A percentile compares a stretch with the other conserved stretches of the same genome.
Evolutionary conservation across 2,888 invertebrate species (phyloP).

Genomic region (Thumatha senex): DNA sequence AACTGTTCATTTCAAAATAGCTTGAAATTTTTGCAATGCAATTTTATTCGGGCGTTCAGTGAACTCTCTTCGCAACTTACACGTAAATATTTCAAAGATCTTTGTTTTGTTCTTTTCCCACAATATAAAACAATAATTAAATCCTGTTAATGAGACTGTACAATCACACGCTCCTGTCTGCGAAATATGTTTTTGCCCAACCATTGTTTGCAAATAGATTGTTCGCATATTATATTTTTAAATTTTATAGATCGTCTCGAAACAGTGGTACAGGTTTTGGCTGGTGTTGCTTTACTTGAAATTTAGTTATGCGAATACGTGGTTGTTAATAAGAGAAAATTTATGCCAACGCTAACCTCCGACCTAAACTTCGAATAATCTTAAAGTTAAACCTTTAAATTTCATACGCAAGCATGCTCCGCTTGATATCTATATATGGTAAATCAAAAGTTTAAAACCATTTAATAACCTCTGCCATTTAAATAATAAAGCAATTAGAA

Average conservation of each 20-base stretch:
- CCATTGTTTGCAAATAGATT: slow-evolving; percentile 57
- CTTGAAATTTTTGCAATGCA: slow-evolving; percentile 27
- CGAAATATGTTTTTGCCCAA: slow-evolving; percentile 54
- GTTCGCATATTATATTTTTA: slow-evolving; percentile 57
- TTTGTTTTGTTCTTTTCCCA: slow-evolving; percentile 51
- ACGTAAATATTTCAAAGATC: slow-evolving; percentile 37
- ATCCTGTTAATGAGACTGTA: slow-evolving; percentile 43
- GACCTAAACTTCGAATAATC: too few relatives aligned
- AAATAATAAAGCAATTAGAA: too few relatives aligned
- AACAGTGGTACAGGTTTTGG: slow-evolving; percentile 28
- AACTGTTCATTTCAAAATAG: slow-evolving; percentile 1
- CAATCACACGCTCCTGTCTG: slow-evolving; percentile 48
- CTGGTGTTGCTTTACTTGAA: slow-evolving; percentile 19
- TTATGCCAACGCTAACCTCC: too few relatives aligned
- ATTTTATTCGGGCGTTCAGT: slow-evolving; percentile 18
- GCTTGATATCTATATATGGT: too few relatives aligned
- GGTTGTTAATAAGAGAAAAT: slow-evolving; percentile 44
- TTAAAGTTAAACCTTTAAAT: too few relatives aligned
- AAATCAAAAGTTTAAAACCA: too few relatives aligned
- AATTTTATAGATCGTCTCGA: slow-evolving; percentile 37
- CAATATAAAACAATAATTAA: slow-evolving; percentile 39
- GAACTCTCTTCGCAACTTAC: slow-evolving; percentile 20
- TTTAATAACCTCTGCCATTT: too few relatives aligned
- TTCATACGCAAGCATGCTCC: too few relatives aligned
- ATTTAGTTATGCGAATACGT: slow-evolving; percentile 23